Evolutionary conservation across 2,113 vertebrate genomes (phyloP), one percentile per base, ranked within the genome.

Genomic region (Chrysochloris asiatica): DNA sequence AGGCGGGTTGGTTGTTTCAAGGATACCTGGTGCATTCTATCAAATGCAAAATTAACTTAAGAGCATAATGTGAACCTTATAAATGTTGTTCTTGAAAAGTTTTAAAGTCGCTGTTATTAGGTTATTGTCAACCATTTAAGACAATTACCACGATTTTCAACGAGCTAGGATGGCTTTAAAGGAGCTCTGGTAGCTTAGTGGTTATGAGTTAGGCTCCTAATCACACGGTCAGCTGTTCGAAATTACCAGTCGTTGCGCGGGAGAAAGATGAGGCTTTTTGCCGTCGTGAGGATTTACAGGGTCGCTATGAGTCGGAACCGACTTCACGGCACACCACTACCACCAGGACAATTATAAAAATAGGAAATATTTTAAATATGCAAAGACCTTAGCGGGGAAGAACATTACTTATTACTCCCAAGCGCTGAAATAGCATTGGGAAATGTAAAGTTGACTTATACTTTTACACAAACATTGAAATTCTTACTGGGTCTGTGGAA

Each of bases 1-100:
- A n/a, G 1, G 14, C 0, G 9, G 4, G 0, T 47, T 86, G 61
- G 26, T 7, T 3, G 8, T 1, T 10, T 33, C 14, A 17, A 16
- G 22, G 8, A 9, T 69, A 22, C n/a, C 7, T 38, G 41, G 43
- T 47, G 41, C 8, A 6, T 47, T 16, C 11, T 47, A 75, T 75
- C 8, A 75, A 75, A 33, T 16, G 43, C 43, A 6, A 30, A 1
- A 24, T 6, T 16, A 8, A 1, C 3, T 38, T 33, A 0, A 0
- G 0, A 24, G 22, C 8, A 0, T 26, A 12, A 8, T 7, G 54
- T 3, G 65, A 56, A 48, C 9, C 3, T 79, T 65, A 4, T 11
- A 14, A 36, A 38, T 8, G 33, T 45, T 38, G 75, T 38, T 50
- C 48, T 33, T 38, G 43, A n/a, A n/a, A n/a, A n/a, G n/a, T n/a